Conservation (phyloP, 1,140 invertebrate species). For the Mamestra configurata region DNA sequence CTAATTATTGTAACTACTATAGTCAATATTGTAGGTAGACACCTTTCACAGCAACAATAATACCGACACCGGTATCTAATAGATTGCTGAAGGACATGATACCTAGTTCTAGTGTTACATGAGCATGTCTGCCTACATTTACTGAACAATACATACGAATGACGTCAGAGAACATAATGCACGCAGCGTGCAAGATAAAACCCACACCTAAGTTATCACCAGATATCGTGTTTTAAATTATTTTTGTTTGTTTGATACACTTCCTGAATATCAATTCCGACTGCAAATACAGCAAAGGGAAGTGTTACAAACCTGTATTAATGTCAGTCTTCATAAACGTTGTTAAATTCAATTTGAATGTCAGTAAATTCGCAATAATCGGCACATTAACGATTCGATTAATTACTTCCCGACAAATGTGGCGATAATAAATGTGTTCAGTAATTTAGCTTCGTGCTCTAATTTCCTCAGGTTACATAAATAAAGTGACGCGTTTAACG, state of each 20-base stretch:
- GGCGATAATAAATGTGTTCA: constrained; percentile 39
- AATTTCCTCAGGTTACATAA: constrained; percentile 46
- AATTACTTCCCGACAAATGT: constrained; percentile 48
- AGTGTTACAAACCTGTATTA: neutral
- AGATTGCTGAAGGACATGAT: constrained; percentile 37
- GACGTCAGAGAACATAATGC: constrained; percentile 29
- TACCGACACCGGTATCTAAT: neutral
- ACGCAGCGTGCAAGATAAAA: constrained; percentile 18
- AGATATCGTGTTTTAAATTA: neutral
- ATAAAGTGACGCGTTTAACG: constrained; percentile 27
- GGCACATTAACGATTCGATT: constrained; percentile 23
- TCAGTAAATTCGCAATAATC: constrained; percentile 29
- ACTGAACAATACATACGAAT: constrained; percentile 39
- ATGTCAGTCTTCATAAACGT: constrained; percentile 13
- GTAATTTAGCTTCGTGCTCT: constrained; percentile 41
- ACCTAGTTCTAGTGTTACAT: constrained; percentile 38
- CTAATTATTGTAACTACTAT: too few relatives aligned
- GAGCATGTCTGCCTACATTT: constrained; percentile 24
- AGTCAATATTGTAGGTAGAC: neutral
- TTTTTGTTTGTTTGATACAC: neutral
- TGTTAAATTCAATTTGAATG: constrained; percentile 24
- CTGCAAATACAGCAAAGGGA: constrained; percentile 6
- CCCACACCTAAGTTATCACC: neutral
- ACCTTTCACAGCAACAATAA: constrained; percentile 5
- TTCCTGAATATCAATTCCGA: constrained; percentile 9